These are phyloP conservation scores for Pilophorus perplexus DNA, from an alignment of 2,888 invertebrate genomes.

Conservation along the genomic window DNA sequence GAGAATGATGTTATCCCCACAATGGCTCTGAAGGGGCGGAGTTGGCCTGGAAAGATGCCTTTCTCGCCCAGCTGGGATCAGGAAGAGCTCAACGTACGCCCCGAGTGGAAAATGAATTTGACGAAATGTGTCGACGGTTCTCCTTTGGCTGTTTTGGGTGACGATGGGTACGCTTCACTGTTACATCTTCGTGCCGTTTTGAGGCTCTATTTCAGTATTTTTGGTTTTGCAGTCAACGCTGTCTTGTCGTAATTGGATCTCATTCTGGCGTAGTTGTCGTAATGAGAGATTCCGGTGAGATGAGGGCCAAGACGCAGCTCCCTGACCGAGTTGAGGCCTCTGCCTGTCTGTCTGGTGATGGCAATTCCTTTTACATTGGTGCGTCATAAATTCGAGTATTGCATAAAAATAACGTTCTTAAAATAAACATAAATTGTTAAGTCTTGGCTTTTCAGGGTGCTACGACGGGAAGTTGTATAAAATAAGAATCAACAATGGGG, in stretches of 20 bases:
- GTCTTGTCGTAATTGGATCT: conserved; percentile 62
- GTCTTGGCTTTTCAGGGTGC: conserved; percentile 56
- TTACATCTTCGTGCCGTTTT: no score
- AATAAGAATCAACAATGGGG: conserved; percentile 56
- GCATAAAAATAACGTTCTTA: neutral
- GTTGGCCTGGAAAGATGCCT: conserved; percentile 2
- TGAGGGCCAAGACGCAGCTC: conserved; percentile 57
- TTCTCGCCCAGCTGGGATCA: neutral
- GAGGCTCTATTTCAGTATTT: neutral
- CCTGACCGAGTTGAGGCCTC: conserved; percentile 73
- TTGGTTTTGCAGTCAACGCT: neutral
- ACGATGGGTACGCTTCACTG: neutral
- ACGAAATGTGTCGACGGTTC: conserved; percentile 82
- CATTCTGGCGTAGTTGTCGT: conserved; percentile 72
- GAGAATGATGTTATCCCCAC: neutral
- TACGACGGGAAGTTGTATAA: conserved; percentile 73
- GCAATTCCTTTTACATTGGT: conserved; percentile 64
- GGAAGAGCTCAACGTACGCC: neutral
- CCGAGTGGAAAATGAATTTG: conserved; percentile 61
- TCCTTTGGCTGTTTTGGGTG: conserved; percentile 50
- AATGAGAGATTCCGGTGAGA: conserved; percentile 58
- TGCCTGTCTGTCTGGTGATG: conserved; percentile 54
- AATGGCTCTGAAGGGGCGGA: conserved; percentile 19
- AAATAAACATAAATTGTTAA: neutral
- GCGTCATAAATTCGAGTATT: neutral